These are phyloP conservation scores for Armadillidium nasatum DNA, from an alignment of 1,140 invertebrate species.

Conservation along the genomic window DNA sequence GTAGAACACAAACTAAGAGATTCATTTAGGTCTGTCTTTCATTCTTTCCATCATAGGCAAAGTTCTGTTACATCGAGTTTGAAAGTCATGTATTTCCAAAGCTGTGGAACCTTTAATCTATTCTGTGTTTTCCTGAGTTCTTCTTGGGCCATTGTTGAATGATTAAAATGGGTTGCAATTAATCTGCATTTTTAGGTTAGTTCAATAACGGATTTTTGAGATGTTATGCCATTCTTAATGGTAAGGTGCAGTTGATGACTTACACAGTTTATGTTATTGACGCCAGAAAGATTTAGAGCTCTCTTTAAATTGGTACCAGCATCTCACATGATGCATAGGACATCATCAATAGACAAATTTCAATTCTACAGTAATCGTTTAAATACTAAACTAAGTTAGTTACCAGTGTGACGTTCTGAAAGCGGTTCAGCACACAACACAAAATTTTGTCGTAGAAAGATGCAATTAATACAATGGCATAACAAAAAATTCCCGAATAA, in stretches of 20 bases:
- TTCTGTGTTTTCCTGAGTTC: conserved; percentile 11
- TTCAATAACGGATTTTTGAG: conserved; percentile 14
- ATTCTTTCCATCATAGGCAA: conserved; percentile 23
- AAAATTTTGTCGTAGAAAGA: conserved; percentile 16
- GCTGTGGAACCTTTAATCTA: background rate
- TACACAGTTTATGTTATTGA: conserved; percentile 14
- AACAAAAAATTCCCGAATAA: background rate
- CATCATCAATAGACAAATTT: background rate
- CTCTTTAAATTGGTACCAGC: conserved; percentile 22
- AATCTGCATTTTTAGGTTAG: background rate
- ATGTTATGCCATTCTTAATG: too few relatives aligned
- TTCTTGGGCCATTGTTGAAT: conserved; percentile 29
- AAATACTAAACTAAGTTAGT: background rate
- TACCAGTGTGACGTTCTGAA: too few relatives aligned
- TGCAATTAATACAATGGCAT: background rate
- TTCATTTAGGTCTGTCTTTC: conserved; percentile 19
- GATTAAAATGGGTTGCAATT: conserved; percentile 23
- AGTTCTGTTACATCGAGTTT: conserved; percentile 21
- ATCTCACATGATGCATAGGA: conserved; percentile 25
- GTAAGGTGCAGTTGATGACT: conserved; percentile 23
- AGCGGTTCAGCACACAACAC: conserved; percentile 22
- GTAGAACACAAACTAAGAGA: conserved; percentile 18
- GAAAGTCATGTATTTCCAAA: conserved; percentile 4
- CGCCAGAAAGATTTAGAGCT: conserved; percentile 14
- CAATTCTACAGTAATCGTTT: background rate